Evolutionary conservation across 2,888 invertebrate species (phyloP).

Genomic region (Cordylochernes scorpioides): DNA sequence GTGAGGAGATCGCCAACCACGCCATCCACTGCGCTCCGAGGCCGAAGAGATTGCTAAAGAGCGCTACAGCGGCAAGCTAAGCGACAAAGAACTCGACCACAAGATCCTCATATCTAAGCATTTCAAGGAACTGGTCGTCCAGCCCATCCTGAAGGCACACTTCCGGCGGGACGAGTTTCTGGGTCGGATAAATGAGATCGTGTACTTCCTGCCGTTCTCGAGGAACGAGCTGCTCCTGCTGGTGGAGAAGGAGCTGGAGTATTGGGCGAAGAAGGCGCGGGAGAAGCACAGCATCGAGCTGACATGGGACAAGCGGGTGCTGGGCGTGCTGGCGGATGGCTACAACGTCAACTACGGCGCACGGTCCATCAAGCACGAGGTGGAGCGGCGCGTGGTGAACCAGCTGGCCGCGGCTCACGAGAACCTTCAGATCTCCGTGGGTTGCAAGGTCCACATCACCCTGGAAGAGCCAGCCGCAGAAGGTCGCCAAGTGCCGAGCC

Average conservation of each 20-base stretch:
- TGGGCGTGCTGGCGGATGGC: slow-evolving; percentile 47
- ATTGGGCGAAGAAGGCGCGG: slow-evolving; percentile 40
- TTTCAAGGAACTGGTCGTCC: slow-evolving; percentile 57
- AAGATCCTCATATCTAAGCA: slow-evolving; percentile 32
- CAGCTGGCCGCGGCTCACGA: slow-evolving; percentile 43
- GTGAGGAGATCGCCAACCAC: slow-evolving; percentile 61
- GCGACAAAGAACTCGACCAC: slow-evolving; percentile 25
- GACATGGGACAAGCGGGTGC: slow-evolving; percentile 53
- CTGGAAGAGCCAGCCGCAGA: too few species aligned
- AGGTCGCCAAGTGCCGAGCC: too few species aligned
- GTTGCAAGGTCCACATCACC: slow-evolving; percentile 21
- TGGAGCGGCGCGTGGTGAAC: slow-evolving; percentile 35
- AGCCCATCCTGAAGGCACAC: slow-evolving; percentile 56
- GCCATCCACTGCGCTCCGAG: slow-evolving; percentile 45
- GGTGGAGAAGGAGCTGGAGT: slow-evolving; percentile 44
- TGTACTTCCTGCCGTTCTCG: slow-evolving; percentile 73
- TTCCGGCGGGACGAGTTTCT: slow-evolving; percentile 71
- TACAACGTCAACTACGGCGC: slow-evolving; percentile 77
- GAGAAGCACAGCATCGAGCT: slow-evolving; percentile 46
- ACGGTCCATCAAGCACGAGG: slow-evolving; percentile 63
- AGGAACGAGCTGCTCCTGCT: slow-evolving; percentile 47
- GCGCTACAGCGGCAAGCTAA: slow-evolving; percentile 17
- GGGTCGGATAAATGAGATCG: slow-evolving; percentile 73
- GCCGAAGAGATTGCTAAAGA: slow-evolving; percentile 28
- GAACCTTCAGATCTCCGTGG: slow-evolving; percentile 17